Base-by-base conservation (phyloP, 53 echinoderm and acorn worm genomes). In the Temnopleurus reevesii region DNA sequence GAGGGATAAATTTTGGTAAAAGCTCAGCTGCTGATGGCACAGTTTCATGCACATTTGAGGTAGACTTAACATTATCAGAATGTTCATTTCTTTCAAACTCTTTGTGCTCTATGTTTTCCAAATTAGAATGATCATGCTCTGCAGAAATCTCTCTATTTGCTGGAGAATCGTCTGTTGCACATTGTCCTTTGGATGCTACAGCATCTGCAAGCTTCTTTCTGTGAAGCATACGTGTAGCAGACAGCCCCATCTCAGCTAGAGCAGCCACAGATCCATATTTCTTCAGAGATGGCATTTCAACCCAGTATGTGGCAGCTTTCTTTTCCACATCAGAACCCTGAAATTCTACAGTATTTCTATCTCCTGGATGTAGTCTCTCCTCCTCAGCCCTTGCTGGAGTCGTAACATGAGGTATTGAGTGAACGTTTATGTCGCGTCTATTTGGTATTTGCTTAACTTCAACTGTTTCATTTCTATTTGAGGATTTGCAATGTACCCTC, bases 231-330 rank as follows among this genome's bases (percentile, higher is more conserved):
- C 64, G 61, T 44, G 47, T 27, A 17, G 86, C 86, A 45, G 88
- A 87, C 15, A 33, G n/a, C 4, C 88, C 71, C 65, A 66, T 34
- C 12, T 87, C 88, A 19, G 45, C 31, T 2, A 63, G 9, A 45
- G 61, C 86, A 27, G 61, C n/a, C 9, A 44, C 63, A 23, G 88
- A 59, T 9, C 45, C 53, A 60, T 59, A 44, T 46, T 85, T 85
- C 86, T 60, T 85, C 25, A 85, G 61, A 25, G 86, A 87, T 0
- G 88, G 88, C 53, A 87, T 44, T 27, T 66, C 27, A 34, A 87
- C 53, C 88, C 66, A 87, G 66, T 30, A 87, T 3, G 30, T 71
- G 12, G 64, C 88, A 53, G 71, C 30, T 53, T 87, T 66, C 24
- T 51, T 38, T 29, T 24, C 53, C 45, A 19, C 6, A 6, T 71